Evolutionary conservation across 2,888 invertebrate genomes (phyloP).

Genomic region (Cyrtodaria siliqua): DNA sequence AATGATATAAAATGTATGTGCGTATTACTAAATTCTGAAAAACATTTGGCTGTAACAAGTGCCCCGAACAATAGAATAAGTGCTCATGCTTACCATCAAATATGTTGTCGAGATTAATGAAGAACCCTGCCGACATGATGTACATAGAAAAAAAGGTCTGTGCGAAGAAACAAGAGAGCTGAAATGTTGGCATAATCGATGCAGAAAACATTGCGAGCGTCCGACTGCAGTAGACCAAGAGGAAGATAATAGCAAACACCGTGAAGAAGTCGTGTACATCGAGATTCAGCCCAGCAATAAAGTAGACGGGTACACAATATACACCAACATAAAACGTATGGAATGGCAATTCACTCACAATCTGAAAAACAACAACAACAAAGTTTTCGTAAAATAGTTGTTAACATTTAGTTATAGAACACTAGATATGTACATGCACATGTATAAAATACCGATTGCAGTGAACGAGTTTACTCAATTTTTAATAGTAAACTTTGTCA

Average conservation of each 20-base stretch:
- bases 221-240: slow-evolving; percentile 76
- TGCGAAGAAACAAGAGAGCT: slow-evolving; percentile 75
- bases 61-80: too few species aligned
- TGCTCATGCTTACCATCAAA: slow-evolving; percentile 70
- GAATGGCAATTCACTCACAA: slow-evolving; percentile 79
- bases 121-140: slow-evolving; percentile 79
- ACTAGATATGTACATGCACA: too few species aligned
- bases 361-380: slow-evolving; percentile 69
- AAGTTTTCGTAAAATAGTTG: too few species aligned
- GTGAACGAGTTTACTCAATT: too few species aligned
- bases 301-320: slow-evolving; percentile 79
- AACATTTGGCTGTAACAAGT: too few species aligned
- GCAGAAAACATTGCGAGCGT: slow-evolving; percentile 77
- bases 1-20: too few species aligned
- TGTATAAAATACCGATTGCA: too few species aligned
- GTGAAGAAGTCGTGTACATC: slow-evolving; percentile 72
- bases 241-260: slow-evolving; percentile 73
- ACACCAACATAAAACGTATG: slow-evolving; percentile 75
- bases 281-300: slow-evolving; percentile 75
- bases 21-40: too few species aligned
- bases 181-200: slow-evolving; percentile 77
- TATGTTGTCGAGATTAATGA: slow-evolving; percentile 81
- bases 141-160: slow-evolving; percentile 79
- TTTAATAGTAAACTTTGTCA: too few species aligned
- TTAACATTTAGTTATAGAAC: too few species aligned